Conservation (phyloP, 2,113 vertebrate genomes). For the Panthera tigris region DNA sequence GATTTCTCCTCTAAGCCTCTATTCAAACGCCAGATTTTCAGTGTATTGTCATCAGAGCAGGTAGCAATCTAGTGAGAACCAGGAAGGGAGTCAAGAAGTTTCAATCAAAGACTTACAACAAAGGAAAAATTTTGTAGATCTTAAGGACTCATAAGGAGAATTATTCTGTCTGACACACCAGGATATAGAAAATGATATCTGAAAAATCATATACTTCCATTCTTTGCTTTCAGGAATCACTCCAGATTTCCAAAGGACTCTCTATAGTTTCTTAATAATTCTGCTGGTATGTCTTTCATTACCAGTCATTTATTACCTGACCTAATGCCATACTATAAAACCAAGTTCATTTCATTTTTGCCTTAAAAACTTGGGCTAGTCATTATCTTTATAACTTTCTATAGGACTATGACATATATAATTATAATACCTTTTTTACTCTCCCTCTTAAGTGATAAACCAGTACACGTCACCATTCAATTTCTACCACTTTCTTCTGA, state of each 20-base stretch:
- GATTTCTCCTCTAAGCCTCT: constrained; percentile 78
- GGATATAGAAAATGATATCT: not conserved
- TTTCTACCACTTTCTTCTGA: constrained; percentile 14
- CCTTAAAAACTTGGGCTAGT: constrained; percentile 13
- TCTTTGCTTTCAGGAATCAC: constrained; percentile 7
- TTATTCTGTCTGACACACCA: not conserved
- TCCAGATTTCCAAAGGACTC: constrained; percentile 19
- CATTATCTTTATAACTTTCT: not conserved
- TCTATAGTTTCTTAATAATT: constrained; percentile 10
- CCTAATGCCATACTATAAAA: not conserved
- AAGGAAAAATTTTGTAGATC: not conserved
- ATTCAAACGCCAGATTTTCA: constrained; percentile 94
- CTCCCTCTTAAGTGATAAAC: not conserved
- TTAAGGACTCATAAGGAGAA: not conserved
- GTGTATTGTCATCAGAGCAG: constrained; percentile 97
- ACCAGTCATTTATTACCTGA: not conserved
- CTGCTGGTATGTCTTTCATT: not conserved
- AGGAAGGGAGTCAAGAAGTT: constrained; percentile 13
- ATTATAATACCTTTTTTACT: not conserved
- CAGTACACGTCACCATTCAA: not conserved
- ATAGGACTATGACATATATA: not conserved
- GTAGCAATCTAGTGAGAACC: constrained; percentile 91
- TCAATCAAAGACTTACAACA: constrained; percentile 39
- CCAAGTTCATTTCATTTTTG: constrained; percentile 24
- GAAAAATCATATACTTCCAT: not conserved